phyloP scores from a whole-genome alignment of 2,113 vertebrate genomes.

The Pitta sordida region DNA sequence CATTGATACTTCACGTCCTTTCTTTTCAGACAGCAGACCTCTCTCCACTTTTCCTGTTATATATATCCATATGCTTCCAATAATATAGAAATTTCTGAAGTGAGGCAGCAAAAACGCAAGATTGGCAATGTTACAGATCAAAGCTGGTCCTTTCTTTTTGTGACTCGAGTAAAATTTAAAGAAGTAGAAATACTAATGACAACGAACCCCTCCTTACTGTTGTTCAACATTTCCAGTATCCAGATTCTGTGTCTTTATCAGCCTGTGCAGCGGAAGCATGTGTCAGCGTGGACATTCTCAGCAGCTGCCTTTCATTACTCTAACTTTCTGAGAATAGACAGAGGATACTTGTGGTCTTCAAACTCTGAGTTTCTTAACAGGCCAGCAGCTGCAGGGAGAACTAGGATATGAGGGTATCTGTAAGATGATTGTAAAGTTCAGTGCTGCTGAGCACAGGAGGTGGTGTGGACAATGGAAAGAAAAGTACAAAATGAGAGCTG shows the following conservation, averaged over 20 bases:
- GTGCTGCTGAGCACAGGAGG: not conserved
- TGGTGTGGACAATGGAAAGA: not conserved
- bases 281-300: not conserved
- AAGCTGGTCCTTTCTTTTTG: not conserved
- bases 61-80: not conserved
- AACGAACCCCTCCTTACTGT: not conserved
- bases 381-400: not conserved
- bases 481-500: fast-evolving
- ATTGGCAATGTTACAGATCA: not conserved
- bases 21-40: not conserved
- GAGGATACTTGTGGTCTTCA: not conserved
- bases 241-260: not conserved
- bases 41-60: not conserved
- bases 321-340: not conserved
- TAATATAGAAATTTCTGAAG: not conserved
- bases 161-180: not conserved
- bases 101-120: not conserved
- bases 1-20: not conserved
- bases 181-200: not conserved
- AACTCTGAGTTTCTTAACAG: not conserved
- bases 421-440: not conserved
- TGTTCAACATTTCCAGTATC: not conserved
- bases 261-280: fast-evolving
- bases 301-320: not conserved
- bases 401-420: not conserved